A percentile compares a stretch with the other conserved stretches of the same genome.
phyloP scores from a whole-genome alignment of 2,113 vertebrate genomes.

The Festucalex cinctus region DNA sequence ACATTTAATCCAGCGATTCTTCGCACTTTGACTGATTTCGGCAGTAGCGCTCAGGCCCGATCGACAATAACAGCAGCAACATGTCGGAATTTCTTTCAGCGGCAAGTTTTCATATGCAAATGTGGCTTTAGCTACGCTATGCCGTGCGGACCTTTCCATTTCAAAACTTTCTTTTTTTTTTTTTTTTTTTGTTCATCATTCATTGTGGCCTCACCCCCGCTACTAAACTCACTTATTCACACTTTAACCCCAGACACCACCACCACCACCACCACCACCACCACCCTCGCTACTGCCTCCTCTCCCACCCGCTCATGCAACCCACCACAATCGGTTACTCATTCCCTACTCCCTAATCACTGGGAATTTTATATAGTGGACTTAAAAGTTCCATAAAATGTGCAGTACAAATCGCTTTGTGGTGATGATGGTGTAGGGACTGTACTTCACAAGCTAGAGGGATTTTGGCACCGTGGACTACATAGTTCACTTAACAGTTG shows the following conservation, averaged over 20 bases:
- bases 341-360: not conserved
- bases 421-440: no score
- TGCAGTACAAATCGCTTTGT: no score
- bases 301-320: not conserved
- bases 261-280: not conserved
- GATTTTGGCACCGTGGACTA: no score
- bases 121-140: slow-evolving; percentile 80
- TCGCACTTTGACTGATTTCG: not conserved
- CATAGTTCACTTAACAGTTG: no score
- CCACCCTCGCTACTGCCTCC: not conserved
- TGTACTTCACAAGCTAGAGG: no score
- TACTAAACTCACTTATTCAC: slow-evolving; percentile 70
- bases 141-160: slow-evolving; percentile 75
- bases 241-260: not conserved
- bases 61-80: slow-evolving; percentile 54
- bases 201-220: slow-evolving; percentile 64
- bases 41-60: not conserved
- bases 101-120: slow-evolving; percentile 80
- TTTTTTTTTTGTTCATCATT: slow-evolving; percentile 67
- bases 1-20: not conserved
- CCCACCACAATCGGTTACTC: not conserved
- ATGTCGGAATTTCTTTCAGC: slow-evolving; percentile 73
- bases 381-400: no score
- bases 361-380: no score
- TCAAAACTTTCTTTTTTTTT: slow-evolving; percentile 65